Base-by-base conservation (phyloP, 2,888 invertebrate genomes). In the Xanthorhoe designata region DNA sequence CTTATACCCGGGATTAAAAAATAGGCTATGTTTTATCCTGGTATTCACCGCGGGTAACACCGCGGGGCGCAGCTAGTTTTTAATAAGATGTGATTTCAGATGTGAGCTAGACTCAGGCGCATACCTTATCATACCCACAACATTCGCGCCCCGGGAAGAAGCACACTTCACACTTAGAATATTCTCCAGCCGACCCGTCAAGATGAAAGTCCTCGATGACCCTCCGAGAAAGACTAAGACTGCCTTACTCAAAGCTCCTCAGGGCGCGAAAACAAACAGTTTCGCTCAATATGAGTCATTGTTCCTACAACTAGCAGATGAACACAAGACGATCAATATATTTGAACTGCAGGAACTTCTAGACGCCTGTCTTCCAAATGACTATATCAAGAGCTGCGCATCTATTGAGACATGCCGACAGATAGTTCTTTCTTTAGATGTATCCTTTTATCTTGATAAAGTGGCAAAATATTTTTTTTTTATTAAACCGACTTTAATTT, bases 321-420 rank as follows among this genome's bases (percentile, higher is more conserved):
- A 98, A 81, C 98, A 98, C 82, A 94, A 96, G 79, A 97, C 98
- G 0, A 97, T 98, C 29, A 98, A 98, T 79, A 97, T 98, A 3
- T 98, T 98, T 82, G 98, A 98, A 84, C 92, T 98, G 5, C 98
- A 98, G 86, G 98, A 98, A 83, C 89, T 98, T 17, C 88, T 98
- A 32, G 98, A 98, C 79, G 97, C 97, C 0, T 98, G 98, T 86
- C 94, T 98, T 64, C 98, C 98, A 0, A 98, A 98, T 84, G 98
- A 98, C 91, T 98, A 98, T 78, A 98, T 98, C 74, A 98, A 98
- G 83, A 98, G 98, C 77, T 98, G 98, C 86, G 98, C 98, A 0
- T 97, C 97, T 15, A 96, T 98, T 77, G 98, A 98, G 86, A 98
- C 98, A 1, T 98, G 98, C 81, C 94, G 98, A 66, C 98, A 98